These are phyloP conservation scores for Caenorhabditis uteleia DNA, from an alignment of 2,888 invertebrate genomes.

Conservation along the genomic window DNA sequence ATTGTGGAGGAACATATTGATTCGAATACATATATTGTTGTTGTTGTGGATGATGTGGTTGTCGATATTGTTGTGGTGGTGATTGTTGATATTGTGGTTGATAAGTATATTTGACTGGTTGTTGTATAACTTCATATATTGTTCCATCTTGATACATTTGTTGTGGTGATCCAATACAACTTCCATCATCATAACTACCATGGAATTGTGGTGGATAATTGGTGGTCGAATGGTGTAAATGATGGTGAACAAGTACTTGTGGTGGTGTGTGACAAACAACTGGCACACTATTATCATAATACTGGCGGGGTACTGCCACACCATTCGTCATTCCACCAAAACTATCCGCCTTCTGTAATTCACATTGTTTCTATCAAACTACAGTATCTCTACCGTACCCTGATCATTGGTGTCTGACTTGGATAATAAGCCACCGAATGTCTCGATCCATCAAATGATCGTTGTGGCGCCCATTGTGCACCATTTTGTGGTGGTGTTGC, in stretches of 20 bases:
- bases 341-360: conserved; percentile 43
- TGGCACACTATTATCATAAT: conserved; percentile 10
- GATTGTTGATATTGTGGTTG: background rate
- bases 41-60: background rate
- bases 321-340: conserved; percentile 41
- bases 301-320: background rate
- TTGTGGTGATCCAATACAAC: conserved; percentile 16
- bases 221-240: conserved; percentile 6
- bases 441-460: conserved; percentile 29
- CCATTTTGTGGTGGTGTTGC: background rate
- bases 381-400: conserved; percentile 2
- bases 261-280: conserved; percentile 28
- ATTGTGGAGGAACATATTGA: too few species aligned
- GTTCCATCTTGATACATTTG: background rate
- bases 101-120: background rate
- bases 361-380: background rate
- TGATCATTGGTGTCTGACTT: conserved; percentile 17
- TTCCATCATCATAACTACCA: background rate
- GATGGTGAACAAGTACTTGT: conserved; percentile 4
- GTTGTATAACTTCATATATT: background rate
- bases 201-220: conserved; percentile 18
- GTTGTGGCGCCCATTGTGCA: conserved; percentile 17
- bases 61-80: too few species aligned
- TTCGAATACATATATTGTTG: too few species aligned
- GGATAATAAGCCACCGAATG: conserved; percentile 20